Base-by-base conservation (phyloP, 2,888 invertebrate genomes). In the Chelonus formosanus region DNA sequence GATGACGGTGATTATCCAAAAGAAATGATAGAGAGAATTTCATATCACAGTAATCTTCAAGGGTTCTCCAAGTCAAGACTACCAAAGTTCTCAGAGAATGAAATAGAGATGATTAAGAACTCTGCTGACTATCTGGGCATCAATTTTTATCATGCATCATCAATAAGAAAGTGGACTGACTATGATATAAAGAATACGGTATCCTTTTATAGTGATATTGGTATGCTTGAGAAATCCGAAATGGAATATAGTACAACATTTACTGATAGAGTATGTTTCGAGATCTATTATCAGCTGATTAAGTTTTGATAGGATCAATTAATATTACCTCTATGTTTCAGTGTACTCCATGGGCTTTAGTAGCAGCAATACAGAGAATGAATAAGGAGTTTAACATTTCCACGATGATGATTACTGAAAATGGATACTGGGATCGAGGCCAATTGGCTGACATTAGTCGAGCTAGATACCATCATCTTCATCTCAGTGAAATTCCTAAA, bases 1-100 rank as follows among this genome's bases (percentile, higher is more conserved):
- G 79, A 83, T 62, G 75, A 81, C 0, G 91, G 91, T 0, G 89
- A 91, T 80, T 92, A 91, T 78, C 92, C 92, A 0, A 81, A 85
- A 56, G 76, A 89, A 0, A 90, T 92, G 90, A 88, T 89, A 63
- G 81, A 86, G 10, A 83, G 86, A 3, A 86, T 92, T 7, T 87
- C 85, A 52, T 82, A 85, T 1, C 85, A 88, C 40, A 92, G 91
- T 67, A 83, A 79, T 56, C 80, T 82, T 8, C 89, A 91, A 79
- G 88, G 89, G 5, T 90, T 86, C 71, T 76, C 83, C 0, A 83
- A 86, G 20, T 90, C 91, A 0, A 87, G 91, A 6, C 84, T 92
- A 3, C 91, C 91, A 0, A 77, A 71, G 61, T 76, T 81, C 47
- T 76, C 76, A 3, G 48, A 57, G 5, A 61, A 70, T 2, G 69